Base-by-base conservation (phyloP, 1,140 invertebrate genomes). In the Drosophila sechellia region DNA sequence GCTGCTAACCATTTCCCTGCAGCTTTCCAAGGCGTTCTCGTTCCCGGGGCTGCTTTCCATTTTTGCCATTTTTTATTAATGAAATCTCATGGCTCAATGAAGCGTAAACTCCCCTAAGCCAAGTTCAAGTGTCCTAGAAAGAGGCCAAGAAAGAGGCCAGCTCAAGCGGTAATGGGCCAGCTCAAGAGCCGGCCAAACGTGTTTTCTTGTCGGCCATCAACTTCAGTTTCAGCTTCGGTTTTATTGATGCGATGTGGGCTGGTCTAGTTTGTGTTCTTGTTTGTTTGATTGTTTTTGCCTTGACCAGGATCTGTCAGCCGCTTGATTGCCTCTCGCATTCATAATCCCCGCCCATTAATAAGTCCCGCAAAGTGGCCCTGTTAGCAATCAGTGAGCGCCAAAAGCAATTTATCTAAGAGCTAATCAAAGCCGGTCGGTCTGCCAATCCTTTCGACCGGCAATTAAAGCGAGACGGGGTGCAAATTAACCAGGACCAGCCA, bases 31-130 rank as follows among this genome's bases (percentile, higher is more conserved):
- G 27, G 43, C 48, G 25, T 13, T 13, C 37, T 39, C 10, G 37
- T 43, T 35, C 42, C 34, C 40, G 39, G 27, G 74, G 75, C 81
- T 87, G 57, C 76, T 84, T 89, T 89, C 77, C 64, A 75, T 89
- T 84, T 89, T 74, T 74, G 79, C 68, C 64, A 79, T 87, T 89
- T 87, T 87, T 87, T 87, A 89, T 89, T 89, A 89, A 89, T 89
- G 84, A 89, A 89, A 84, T 89, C 84, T 80, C 80, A 83, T 89
- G 85, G 84, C 77, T 77, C 84, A 89, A 90, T 87, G 84, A 87
- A 87, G 84, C 84, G 84, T 77, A 79, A 89, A 89, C 86, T 77
- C 69, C 64, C 49, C 60, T 63, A 63, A 61, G 53, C 48, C 75
- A 76, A 77, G 68, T 70, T 60, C 52, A 75, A 81, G 74, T 81